Evolutionary conservation across 2,113 vertebrate species (phyloP), one percentile per base, ranked within the genome.

Genomic region (Pangasianodon hypophthalmus): DNA sequence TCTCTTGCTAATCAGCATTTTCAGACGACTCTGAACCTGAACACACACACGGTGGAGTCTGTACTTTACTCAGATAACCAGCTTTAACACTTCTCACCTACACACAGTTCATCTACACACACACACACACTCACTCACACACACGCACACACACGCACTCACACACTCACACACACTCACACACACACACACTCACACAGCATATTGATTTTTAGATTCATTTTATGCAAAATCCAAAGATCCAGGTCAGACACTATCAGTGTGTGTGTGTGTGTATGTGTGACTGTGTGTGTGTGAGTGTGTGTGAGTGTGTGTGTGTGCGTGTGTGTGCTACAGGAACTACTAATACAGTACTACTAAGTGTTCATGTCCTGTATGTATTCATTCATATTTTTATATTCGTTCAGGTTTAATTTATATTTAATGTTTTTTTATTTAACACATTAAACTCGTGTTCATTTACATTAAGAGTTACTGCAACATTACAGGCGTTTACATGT

Each of bases 1-100:
- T 48, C 8, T 29, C 24, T 48, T 79, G 21, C 48, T 81, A 50
- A 81, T 81, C 79, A 54, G 29, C 79, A 14, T n/a, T 80, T 52
- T 80, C 46, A 80, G 16, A 80, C 1, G 48, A 81, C 11, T 16
- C 29, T 81, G 32, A 94, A 92, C 95, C 93, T 94, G 91, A 90
- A 93, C 32, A 90, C 93, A 90, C 92, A 92, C 84, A 69, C 84
- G 14, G 13, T 69, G 24, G 26, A 48, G 24, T 85, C 84, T 69
- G 44, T 46, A 69, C 41, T 46, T 60, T 62, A 58, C 46, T 41
- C 60, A 71, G 46, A 81, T 46, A n/a, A 3, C 21, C 26, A 4
- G 21, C 19, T 79, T 10, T 8, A 48, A 11, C 21, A 6, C 14
- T 24, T 71, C 4, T 48, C 24, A 48, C 7, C 18, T 44, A 37